Percentiles rank a stretch among this genome's conserved stretches.
These are phyloP conservation scores for Macrosoma leucophasiata DNA, from an alignment of 2,888 invertebrate species.

Conservation along the genomic window DNA sequence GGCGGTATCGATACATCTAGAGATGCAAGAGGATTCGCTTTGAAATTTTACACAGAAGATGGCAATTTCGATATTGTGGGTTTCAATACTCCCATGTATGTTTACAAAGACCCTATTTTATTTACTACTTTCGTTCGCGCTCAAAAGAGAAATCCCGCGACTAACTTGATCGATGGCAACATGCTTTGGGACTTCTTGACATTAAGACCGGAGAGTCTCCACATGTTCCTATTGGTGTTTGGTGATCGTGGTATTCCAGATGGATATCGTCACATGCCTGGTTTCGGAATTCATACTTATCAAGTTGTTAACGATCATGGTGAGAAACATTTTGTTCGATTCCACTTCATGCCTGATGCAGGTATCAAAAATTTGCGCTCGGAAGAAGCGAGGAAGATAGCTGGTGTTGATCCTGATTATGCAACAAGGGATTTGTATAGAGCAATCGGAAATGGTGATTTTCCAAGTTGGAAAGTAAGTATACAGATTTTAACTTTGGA, in stretches of 20 bases:
- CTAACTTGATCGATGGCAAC: slow-evolving; percentile 88
- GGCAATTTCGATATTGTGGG: slow-evolving; percentile 94
- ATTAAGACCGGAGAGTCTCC: slow-evolving; percentile 87
- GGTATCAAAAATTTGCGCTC: slow-evolving; percentile 85
- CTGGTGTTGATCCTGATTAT: slow-evolving; percentile 89
- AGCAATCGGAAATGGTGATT: slow-evolving; percentile 83
- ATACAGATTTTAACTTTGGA: slow-evolving; percentile 89
- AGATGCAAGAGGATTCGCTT: slow-evolving; percentile 91
- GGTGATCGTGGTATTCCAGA: slow-evolving; percentile 93
- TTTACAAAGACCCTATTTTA: slow-evolving; percentile 87
- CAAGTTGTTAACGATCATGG: slow-evolving; percentile 85
- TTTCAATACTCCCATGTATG: slow-evolving; percentile 91
- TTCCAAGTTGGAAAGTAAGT: slow-evolving; percentile 84
- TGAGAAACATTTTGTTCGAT: slow-evolving; percentile 85
- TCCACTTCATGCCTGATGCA: slow-evolving; percentile 91
- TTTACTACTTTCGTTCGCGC: slow-evolving; percentile 95
- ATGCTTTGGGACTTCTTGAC: slow-evolving; percentile 96
- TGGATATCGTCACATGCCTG: slow-evolving; percentile 92
- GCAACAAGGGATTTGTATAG: slow-evolving; percentile 89
- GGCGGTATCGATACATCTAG: slow-evolving; percentile 91
- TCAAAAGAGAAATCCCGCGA: slow-evolving; percentile 93
- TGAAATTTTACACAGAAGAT: slow-evolving; percentile 93
- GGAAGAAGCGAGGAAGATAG: slow-evolving; percentile 78
- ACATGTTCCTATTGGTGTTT: slow-evolving; percentile 87
- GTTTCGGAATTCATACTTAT: slow-evolving; percentile 92